Evolutionary conservation across 2,113 vertebrate species (phyloP).

Genomic region (Leptobrachium leishanense): DNA sequence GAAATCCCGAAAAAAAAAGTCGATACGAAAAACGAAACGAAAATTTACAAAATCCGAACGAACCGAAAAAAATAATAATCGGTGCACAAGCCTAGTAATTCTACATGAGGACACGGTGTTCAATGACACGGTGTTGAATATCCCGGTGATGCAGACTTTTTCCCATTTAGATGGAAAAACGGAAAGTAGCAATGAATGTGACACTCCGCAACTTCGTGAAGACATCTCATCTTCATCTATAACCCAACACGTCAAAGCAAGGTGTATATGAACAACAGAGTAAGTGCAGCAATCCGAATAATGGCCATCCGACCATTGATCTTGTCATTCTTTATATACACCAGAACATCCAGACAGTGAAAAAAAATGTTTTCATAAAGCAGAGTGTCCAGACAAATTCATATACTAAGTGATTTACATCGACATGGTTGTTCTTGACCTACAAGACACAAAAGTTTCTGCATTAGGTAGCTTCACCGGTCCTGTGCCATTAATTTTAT

Average conservation of each 20-base stretch:
- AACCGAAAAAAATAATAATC: too few relatives aligned
- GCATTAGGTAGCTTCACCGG: constrained; percentile 20
- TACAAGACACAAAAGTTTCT: constrained; percentile 38
- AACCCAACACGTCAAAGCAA: neutral
- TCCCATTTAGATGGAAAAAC: too few relatives aligned
- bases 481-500: constrained; percentile 38
- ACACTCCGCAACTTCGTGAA: neutral
- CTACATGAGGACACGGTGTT: too few relatives aligned
- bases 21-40: too few relatives aligned
- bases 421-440: constrained; percentile 27
- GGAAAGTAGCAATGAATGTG: too few relatives aligned
- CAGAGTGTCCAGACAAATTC: constrained; percentile 17
- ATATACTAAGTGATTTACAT: constrained; percentile 17
- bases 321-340: neutral
- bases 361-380: constrained; percentile 22
- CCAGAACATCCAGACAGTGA: neutral
- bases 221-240: neutral
- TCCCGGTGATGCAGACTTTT: too few relatives aligned
- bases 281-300: constrained; percentile 16
- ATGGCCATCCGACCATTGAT: constrained; percentile 28
- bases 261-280: neutral
- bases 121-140: too few relatives aligned
- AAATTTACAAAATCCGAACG: too few relatives aligned
- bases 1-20: too few relatives aligned
- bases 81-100: too few relatives aligned